Evolutionary conservation across 2,113 vertebrate species (phyloP), one percentile per base, ranked within the genome.

Genomic region (Protobothrops mucrosquamatus): DNA sequence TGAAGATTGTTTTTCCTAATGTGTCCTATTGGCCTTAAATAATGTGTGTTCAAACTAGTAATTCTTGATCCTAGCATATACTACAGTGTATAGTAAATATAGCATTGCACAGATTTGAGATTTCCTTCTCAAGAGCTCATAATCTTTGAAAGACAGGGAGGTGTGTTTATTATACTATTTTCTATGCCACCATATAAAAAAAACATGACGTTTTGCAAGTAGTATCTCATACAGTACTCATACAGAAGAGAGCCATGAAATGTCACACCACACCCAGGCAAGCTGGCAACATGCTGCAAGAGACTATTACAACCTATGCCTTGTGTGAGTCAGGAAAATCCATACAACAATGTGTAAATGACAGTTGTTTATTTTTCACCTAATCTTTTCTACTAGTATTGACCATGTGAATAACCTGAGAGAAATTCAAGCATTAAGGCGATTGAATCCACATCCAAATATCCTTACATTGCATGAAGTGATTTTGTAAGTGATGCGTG

Each of bases 331-430:
- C 29, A 61, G 11, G 48, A 39, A 61, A 92, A 20, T 88, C 20
- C 1, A 23, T 54, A 43, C 12, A 92, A 9, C 14, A 55, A 54
- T 2, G 20, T 54, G 39, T 87, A 88, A n/a, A 29, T 43, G 51
- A 9, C 34, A 51, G 93, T 91, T 94, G 8, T 81, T 43, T 39
- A 34, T 56, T 46, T 24, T 54, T 91, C 34, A 48, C 48, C 56
- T 64, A 69, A 87, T 91, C 24, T 85, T 74, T 88, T 51, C 56
- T 10, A 51, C 92, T 24, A 98, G 96, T 91, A 89, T 97, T 18
- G 97, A 98, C 88, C 97, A 98, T 91, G 98, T 98, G 90, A 98
- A 97, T 95, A 97, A 89, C 85, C 96, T 98, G 23, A 96, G 97
- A 51, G 97, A 98, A 96, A 95, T 98, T 34, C 97, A 97, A 96